phyloP scores from a whole-genome alignment of 2,797 vertebrate species.

The Setipinna tenuifilis region DNA sequence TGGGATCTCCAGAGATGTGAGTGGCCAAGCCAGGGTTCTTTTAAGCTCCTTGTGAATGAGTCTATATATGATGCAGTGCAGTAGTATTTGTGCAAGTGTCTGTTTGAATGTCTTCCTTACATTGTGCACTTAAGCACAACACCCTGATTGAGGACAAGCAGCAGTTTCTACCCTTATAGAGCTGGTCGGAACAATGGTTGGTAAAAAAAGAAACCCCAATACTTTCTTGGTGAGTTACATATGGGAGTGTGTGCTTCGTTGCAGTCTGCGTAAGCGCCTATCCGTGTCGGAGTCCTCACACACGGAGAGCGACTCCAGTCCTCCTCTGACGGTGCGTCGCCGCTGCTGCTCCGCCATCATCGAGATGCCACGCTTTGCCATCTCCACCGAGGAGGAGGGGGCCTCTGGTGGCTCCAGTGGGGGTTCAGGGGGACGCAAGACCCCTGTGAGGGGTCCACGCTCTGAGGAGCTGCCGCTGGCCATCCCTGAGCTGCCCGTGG shows the following conservation, averaged over 20 bases:
- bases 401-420: conserved; percentile 29
- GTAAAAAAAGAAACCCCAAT: neutral
- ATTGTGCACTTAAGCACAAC: neutral
- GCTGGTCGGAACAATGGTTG: neutral
- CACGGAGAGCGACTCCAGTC: conserved; percentile 97
- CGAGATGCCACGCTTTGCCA: conserved; percentile 89
- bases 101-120: neutral
- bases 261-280: conserved; percentile 89
- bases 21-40: conserved; percentile 45
- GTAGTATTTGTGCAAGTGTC: neutral
- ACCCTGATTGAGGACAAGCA: neutral
- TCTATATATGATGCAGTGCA: neutral
- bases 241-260: neutral
- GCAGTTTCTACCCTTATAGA: neutral
- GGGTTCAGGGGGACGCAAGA: conserved; percentile 42
- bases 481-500: conserved; percentile 82
- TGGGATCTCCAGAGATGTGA: conserved; percentile 97
- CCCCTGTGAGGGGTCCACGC: conserved; percentile 62
- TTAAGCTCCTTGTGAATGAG: neutral
- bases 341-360: conserved; percentile 93
- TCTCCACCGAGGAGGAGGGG: conserved; percentile 85
- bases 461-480: conserved; percentile 79
- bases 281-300: conserved; percentile 95
- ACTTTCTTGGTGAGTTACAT: neutral
- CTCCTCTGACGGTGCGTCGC: conserved; percentile 87